Evolutionary conservation across 2,888 invertebrate genomes (phyloP).

Genomic region (Drosophila barbarae): DNA sequence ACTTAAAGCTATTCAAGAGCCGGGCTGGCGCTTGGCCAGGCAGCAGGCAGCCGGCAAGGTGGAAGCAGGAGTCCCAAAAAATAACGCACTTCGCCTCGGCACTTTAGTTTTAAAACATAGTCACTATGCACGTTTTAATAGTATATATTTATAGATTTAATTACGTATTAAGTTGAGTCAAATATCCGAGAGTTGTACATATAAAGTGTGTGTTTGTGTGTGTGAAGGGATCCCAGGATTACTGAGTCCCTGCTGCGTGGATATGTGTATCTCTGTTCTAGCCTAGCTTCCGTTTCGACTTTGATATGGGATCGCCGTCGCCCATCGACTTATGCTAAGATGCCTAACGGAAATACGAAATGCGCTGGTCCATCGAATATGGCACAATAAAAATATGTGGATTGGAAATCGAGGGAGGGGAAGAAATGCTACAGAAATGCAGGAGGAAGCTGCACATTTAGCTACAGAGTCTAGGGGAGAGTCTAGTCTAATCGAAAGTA

Average conservation of each 20-base stretch:
- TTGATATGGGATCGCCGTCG: slow-evolving; percentile 17
- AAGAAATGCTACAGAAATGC: slow-evolving; percentile 32
- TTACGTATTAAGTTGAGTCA: slow-evolving; percentile 65
- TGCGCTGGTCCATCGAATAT: slow-evolving; percentile 30
- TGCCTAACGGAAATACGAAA: slow-evolving; percentile 32
- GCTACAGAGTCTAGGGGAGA: slow-evolving; percentile 21
- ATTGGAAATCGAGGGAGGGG: slow-evolving; percentile 10
- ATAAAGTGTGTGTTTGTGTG: slow-evolving; percentile 23
- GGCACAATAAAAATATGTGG: slow-evolving; percentile 18
- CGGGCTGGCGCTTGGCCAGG: slow-evolving; percentile 16
- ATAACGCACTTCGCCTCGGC: neutral
- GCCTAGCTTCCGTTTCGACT: slow-evolving; percentile 24
- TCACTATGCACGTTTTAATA: slow-evolving; percentile 44
- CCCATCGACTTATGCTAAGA: slow-evolving; percentile 34
- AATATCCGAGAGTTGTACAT: slow-evolving; percentile 53
- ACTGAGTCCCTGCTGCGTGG: slow-evolving; percentile 14
- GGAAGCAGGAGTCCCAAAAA: slow-evolving; percentile 12
- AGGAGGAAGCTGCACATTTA: slow-evolving; percentile 32
- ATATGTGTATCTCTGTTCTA: slow-evolving; percentile 18
- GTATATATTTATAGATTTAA: slow-evolving; percentile 54
- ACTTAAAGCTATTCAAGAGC: slow-evolving; percentile 35
- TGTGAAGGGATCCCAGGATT: slow-evolving; percentile 24
- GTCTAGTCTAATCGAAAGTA: slow-evolving; percentile 16
- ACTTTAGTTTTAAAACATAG: slow-evolving; percentile 42
- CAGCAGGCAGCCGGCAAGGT: slow-evolving; percentile 8